These are phyloP conservation scores for Microcebus jonahi DNA, from an alignment of 2,113 vertebrate genomes.

Conservation along the genomic window DNA sequence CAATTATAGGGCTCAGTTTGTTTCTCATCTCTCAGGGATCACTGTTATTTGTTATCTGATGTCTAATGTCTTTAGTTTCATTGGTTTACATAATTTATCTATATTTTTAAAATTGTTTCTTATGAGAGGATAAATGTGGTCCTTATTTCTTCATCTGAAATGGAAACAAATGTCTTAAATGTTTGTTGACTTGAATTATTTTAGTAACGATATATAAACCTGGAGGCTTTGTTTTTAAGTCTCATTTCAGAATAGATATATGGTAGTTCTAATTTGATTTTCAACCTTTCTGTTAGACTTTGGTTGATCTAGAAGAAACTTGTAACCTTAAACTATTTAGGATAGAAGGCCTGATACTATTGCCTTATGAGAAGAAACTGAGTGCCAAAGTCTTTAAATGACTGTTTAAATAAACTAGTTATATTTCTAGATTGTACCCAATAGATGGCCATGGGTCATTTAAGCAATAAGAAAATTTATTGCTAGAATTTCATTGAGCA, in stretches of 20 bases:
- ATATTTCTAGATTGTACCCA: background rate
- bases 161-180: background rate
- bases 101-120: background rate
- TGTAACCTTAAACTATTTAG: background rate
- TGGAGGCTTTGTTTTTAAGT: background rate
- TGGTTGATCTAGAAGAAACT: background rate
- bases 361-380: background rate
- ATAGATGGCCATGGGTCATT: background rate
- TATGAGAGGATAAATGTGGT: background rate
- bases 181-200: background rate
- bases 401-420: background rate
- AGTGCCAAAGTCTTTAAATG: background rate
- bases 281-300: background rate
- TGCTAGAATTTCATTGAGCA: background rate
- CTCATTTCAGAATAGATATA: background rate
- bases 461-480: background rate
- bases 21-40: background rate
- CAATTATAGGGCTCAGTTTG: background rate
- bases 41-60: background rate
- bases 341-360: background rate
- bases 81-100: background rate
- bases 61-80: background rate
- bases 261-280: background rate
- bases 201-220: background rate
- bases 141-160: background rate